phyloP scores from a whole-genome alignment of 2,888 invertebrate species.

The Antheraea assamensis region DNA sequence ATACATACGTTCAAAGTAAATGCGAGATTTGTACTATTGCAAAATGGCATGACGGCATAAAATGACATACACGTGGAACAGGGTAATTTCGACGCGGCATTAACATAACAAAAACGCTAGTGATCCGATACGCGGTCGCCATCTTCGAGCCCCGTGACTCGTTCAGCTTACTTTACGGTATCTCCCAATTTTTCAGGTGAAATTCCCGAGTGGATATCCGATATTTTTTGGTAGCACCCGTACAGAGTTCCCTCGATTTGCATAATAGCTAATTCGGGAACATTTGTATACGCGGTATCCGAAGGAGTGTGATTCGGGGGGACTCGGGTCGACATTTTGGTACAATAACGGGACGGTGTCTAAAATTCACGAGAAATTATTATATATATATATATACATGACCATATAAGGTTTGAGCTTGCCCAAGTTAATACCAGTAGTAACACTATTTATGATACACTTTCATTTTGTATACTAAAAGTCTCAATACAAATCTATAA shows the following conservation, averaged over 20 bases:
- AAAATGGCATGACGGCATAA: not conserved
- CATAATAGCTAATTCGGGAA: conserved; percentile 8
- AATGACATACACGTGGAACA: conserved; percentile 50
- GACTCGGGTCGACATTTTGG: no score
- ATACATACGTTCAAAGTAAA: not conserved
- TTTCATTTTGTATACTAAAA: no score
- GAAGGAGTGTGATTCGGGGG: not conserved
- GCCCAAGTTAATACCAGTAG: no score
- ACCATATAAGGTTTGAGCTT: no score
- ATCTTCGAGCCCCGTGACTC: conserved; percentile 24
- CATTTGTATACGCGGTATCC: conserved; percentile 4
- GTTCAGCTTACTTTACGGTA: conserved; percentile 45
- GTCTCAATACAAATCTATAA: no score
- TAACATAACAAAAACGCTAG: conserved; percentile 77
- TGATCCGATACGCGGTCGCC: conserved; percentile 68
- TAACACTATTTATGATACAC: no score
- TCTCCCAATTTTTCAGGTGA: conserved; percentile 64
- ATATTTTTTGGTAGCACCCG: conserved; percentile 43
- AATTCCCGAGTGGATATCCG: conserved; percentile 49
- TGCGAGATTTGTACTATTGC: not conserved
- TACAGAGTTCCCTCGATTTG: conserved; percentile 4
- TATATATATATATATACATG: no score
- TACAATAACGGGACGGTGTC: no score
- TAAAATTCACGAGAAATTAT: no score
- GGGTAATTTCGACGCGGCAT: conserved; percentile 68